phyloP scores from a whole-genome alignment of 2,888 invertebrate genomes.

The Drosophila dives region DNA sequence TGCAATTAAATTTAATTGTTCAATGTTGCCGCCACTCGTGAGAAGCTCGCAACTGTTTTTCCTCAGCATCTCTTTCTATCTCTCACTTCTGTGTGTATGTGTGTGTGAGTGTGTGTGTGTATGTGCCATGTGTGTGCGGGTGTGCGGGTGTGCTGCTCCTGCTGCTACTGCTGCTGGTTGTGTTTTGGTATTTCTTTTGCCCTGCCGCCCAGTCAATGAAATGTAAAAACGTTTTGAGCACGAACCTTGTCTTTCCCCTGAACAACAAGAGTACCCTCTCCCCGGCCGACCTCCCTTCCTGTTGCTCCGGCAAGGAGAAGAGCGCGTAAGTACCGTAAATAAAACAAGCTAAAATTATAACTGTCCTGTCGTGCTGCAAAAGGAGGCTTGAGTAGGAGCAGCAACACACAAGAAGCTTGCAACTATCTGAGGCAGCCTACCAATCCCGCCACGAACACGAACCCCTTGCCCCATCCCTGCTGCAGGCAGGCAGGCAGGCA shows the following conservation, averaged over 20 bases:
- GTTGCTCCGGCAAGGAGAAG: constrained; percentile 31
- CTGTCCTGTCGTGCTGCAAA: constrained; percentile 39
- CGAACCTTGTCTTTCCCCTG: constrained; percentile 63
- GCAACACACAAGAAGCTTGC: constrained; percentile 23
- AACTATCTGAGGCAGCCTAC: constrained; percentile 32
- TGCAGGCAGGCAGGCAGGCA: neutral
- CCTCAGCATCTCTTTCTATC: constrained; percentile 25
- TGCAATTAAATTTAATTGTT: constrained; percentile 81
- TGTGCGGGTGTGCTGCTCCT: constrained; percentile 26
- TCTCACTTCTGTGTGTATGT: constrained; percentile 34
- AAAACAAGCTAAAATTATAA: constrained; percentile 73
- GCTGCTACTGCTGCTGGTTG: constrained; percentile 25
- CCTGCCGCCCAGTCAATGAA: constrained; percentile 69
- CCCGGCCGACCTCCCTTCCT: neutral
- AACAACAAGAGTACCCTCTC: neutral
- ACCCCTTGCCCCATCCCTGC: neutral
- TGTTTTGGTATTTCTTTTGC: constrained; percentile 45
- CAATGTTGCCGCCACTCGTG: constrained; percentile 70
- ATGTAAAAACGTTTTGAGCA: constrained; percentile 79
- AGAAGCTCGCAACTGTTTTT: constrained; percentile 55
- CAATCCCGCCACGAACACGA: neutral
- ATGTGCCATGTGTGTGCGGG: constrained; percentile 26
- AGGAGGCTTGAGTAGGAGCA: constrained; percentile 5
- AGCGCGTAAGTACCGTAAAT: constrained; percentile 74
- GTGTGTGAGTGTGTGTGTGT: constrained; percentile 20